These are phyloP conservation scores for Toxotes jaculatrix DNA, from an alignment of 2,113 vertebrate genomes.

Conservation along the genomic window DNA sequence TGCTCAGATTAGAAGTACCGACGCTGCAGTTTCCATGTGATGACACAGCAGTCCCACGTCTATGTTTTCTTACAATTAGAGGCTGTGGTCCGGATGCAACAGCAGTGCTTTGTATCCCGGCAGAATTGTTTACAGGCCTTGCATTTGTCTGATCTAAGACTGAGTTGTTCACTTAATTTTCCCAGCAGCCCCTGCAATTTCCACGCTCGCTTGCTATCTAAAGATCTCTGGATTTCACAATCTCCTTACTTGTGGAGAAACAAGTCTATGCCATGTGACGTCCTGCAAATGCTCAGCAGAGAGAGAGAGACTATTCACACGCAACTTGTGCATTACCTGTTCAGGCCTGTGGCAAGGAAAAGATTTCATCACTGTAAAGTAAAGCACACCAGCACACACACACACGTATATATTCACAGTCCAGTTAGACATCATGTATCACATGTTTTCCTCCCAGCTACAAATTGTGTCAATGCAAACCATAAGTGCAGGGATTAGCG, in stretches of 20 bases:
- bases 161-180: conserved; percentile 11
- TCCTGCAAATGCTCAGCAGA: conserved; percentile 2
- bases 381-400: not conserved
- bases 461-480: conserved; percentile 9
- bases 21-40: conserved; percentile 47
- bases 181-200: conserved; percentile 13
- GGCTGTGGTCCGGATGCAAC: conserved; percentile 35
- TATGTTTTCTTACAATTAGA: conserved; percentile 43
- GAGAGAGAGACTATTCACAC: not conserved
- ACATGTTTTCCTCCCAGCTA: conserved; percentile 3
- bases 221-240: conserved; percentile 47
- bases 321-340: conserved; percentile 13
- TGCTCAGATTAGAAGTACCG: conserved; percentile 39
- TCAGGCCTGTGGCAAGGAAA: conserved; percentile 27
- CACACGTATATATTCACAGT: not conserved
- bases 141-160: conserved; percentile 19
- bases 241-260: conserved; percentile 22
- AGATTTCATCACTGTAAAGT: conserved; percentile 19
- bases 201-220: conserved; percentile 18
- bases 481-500: not conserved
- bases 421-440: not conserved
- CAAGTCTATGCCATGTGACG: conserved; percentile 7
- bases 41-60: conserved; percentile 38
- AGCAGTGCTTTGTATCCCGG: conserved; percentile 19
- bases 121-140: conserved; percentile 28